phyloP scores from a whole-genome alignment of 1,140 invertebrate genomes.

The Bradysia coprophila region DNA sequence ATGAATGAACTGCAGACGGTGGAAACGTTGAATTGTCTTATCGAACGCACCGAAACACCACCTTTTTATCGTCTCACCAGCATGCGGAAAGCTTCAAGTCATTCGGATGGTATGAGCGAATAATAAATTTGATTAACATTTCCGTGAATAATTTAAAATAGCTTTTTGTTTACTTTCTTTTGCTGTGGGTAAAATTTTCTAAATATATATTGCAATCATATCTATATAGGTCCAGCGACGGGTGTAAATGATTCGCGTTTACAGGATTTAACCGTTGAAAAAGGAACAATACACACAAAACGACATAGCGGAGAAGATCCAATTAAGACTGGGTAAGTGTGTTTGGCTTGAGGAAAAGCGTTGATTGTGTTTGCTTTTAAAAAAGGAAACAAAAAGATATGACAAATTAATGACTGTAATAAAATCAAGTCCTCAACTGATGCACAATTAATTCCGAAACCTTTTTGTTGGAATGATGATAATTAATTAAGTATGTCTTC shows the following conservation, averaged over 20 bases:
- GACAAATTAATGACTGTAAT: neutral
- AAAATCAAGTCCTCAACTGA: neutral
- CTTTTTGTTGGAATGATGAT: neutral
- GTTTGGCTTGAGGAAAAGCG: neutral
- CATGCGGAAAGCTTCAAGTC: conserved; percentile 74
- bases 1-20: conserved; percentile 94
- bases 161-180: too few relatives aligned
- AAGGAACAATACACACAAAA: conserved; percentile 92
- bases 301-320: conserved; percentile 84
- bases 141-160: neutral
- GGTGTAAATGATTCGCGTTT: conserved; percentile 21
- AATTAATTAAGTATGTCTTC: too few relatives aligned
- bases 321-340: conserved; percentile 40
- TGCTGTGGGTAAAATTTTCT: neutral
- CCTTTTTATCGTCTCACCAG: conserved; percentile 89
- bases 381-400: neutral
- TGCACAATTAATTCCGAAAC: neutral
- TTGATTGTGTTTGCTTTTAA: neutral
- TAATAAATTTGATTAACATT: neutral
- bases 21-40: conserved; percentile 84
- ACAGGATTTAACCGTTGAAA: conserved; percentile 49
- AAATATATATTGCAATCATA: neutral
- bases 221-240: conserved; percentile 15
- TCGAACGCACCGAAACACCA: conserved; percentile 91
- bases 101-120: conserved; percentile 42